Evolutionary conservation across 2,888 invertebrate species (phyloP).

Genomic region (Nebria brevicollis): DNA sequence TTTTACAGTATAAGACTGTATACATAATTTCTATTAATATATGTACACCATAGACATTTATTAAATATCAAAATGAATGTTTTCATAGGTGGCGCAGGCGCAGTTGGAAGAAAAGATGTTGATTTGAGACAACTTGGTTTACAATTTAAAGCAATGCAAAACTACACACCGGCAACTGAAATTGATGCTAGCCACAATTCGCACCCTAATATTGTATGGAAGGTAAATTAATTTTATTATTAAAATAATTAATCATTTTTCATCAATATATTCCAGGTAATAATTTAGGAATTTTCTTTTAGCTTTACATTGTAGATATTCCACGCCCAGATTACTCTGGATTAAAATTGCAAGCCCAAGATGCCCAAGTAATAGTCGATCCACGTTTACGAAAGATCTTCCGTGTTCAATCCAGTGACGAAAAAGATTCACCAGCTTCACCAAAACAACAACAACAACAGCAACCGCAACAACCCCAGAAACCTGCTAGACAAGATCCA

Average conservation of each 20-base stretch:
- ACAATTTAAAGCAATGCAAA: constrained; percentile 81
- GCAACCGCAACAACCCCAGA: constrained; percentile 28
- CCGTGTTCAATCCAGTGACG: constrained; percentile 70
- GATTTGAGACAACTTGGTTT: constrained; percentile 77
- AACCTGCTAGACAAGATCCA: constrained; percentile 57
- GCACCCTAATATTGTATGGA: constrained; percentile 79
- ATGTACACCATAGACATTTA: not conserved
- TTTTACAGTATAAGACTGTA: not conserved
- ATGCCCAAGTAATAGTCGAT: constrained; percentile 77
- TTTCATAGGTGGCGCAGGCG: not conserved
- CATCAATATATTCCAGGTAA: not conserved
- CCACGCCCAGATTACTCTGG: constrained; percentile 81
- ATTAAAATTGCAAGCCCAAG: constrained; percentile 75
- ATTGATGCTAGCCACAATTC: constrained; percentile 85
- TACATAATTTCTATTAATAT: not conserved
- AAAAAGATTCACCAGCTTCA: constrained; percentile 70
- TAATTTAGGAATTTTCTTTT: constrained; percentile 13
- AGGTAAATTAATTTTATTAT: constrained; percentile 52
- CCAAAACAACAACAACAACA: constrained; percentile 59
- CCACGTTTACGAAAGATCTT: constrained; percentile 82
- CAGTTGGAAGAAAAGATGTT: constrained; percentile 70
- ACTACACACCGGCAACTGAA: constrained; percentile 86
- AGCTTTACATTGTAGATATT: constrained; percentile 68
- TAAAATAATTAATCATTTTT: not conserved
- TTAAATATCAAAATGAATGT: no score